Evolutionary conservation across 2,113 vertebrate genomes (phyloP), one percentile per base, ranked within the genome.

Genomic region (Oreochromis niloticus): DNA sequence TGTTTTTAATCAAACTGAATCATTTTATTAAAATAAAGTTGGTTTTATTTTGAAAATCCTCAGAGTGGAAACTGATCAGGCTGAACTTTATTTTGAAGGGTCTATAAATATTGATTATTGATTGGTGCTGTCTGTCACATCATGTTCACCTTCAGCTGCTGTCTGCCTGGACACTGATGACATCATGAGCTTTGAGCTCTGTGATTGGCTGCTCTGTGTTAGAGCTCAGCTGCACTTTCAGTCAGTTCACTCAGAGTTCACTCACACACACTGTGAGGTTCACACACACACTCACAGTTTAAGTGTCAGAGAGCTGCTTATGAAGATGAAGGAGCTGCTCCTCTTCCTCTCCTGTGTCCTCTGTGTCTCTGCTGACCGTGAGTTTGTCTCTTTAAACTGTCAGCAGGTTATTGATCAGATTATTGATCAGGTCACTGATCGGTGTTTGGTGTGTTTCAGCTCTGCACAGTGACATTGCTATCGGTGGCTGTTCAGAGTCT

Each of bases 111-210:
- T 61, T 61, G 16, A 63, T 36, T 39, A 36, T 66, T 2, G 9
- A 66, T 66, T 0, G 1, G 61, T 2, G 17, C 6, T 66, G 0
- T 34, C 2, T 12, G 0, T 5, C 2, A 1, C 4, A 22, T 0
- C 34, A 0, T 12, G 34, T n/a, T 39, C 32, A 0, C 61, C 34
- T 66, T 0, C 11, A 39, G 34, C 63, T 39, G 34, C 19, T 68
- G 19, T 68, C 34, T 63, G 61, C 4, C 61, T 3, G 34, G 61
- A 66, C 34, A 66, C 61, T 22, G 34, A 39, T 66, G 34, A 39
- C 10, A 66, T 22, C 19, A 41, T 13, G 34, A 5, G 1, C 19
- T 14, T 4, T 41, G 34, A 39, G 63, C 19, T 41, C 36, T 41
- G 63, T 68, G 63, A 68, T 41, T 68, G 63, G 63, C 63, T 68